These are phyloP conservation scores for Cherax quadricarinatus DNA, from an alignment of 1,140 invertebrate genomes.

Conservation along the genomic window DNA sequence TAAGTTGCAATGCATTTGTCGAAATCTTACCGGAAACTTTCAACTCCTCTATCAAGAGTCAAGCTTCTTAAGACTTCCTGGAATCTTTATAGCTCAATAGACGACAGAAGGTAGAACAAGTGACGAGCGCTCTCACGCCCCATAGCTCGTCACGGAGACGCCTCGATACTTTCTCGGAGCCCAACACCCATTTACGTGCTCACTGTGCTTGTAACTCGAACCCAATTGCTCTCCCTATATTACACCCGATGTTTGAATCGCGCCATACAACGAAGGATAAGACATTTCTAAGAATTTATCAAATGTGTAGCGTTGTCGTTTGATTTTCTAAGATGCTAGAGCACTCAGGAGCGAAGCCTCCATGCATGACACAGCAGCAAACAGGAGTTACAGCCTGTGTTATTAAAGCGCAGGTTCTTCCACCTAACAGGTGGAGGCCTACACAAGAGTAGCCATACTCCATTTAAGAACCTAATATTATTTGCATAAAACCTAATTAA, in stretches of 20 bases:
- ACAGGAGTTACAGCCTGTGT: conserved; percentile 1
- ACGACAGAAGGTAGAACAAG: conserved; percentile 23
- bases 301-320: not conserved
- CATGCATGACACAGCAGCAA: conserved; percentile 22
- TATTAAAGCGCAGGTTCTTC: not conserved
- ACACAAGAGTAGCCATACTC: conserved; percentile 14
- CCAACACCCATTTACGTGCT: conserved; percentile 5
- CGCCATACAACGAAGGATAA: not conserved
- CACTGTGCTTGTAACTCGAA: conserved; percentile 13
- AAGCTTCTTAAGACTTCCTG: conserved; percentile 22
- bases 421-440: conserved; percentile 29
- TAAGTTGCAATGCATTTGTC: not conserved
- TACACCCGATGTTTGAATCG: conserved; percentile 23
- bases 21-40: conserved; percentile 21
- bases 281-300: not conserved
- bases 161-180: not conserved
- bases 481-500: not conserved
- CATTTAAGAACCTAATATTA: not conserved
- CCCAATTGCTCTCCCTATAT: conserved; percentile 8
- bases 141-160: not conserved
- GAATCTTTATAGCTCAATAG: conserved; percentile 37
- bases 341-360: not conserved
- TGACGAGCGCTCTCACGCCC: not conserved
- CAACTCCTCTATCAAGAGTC: not conserved
- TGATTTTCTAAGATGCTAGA: not conserved